Evolutionary conservation across 1,140 invertebrate genomes (phyloP).

Genomic region (Acyrthosiphon pisum): DNA sequence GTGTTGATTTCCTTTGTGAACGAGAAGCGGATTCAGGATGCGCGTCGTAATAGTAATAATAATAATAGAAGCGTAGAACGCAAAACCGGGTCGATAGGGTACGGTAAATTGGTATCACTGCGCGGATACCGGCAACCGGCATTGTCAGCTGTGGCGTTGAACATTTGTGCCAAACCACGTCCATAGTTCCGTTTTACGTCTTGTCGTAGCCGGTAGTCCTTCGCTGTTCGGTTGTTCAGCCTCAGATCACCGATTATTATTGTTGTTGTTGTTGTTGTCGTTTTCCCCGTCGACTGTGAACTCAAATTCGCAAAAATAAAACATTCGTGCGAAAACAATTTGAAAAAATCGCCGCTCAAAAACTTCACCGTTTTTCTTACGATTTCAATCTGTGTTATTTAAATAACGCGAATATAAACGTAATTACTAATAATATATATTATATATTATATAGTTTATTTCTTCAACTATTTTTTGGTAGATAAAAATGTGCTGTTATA

Average conservation of each 20-base stretch:
- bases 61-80: not conserved
- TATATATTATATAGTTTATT: not conserved
- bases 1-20: slow-evolving; percentile 26
- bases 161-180: slow-evolving; percentile 52
- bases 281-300: not conserved
- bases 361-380: not conserved
- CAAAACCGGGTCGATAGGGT: slow-evolving; percentile 56
- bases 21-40: slow-evolving; percentile 27
- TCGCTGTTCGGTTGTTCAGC: not conserved
- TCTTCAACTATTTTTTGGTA: not conserved
- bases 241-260: not conserved
- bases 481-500: slow-evolving; percentile 24
- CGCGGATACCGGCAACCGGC: slow-evolving; percentile 55
- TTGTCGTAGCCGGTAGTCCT: slow-evolving; percentile 21
- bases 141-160: slow-evolving; percentile 53
- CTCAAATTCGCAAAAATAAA: not conserved
- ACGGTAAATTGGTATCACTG: slow-evolving; percentile 57
- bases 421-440: not conserved
- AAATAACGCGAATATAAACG: not conserved
- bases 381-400: not conserved
- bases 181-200: slow-evolving; percentile 53
- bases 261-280: not conserved
- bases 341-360: not conserved
- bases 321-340: slow-evolving; percentile 12
- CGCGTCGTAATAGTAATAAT: slow-evolving; percentile 34